Evolutionary conservation across 2,113 vertebrate species (phyloP).

Genomic region (Solea solea): DNA sequence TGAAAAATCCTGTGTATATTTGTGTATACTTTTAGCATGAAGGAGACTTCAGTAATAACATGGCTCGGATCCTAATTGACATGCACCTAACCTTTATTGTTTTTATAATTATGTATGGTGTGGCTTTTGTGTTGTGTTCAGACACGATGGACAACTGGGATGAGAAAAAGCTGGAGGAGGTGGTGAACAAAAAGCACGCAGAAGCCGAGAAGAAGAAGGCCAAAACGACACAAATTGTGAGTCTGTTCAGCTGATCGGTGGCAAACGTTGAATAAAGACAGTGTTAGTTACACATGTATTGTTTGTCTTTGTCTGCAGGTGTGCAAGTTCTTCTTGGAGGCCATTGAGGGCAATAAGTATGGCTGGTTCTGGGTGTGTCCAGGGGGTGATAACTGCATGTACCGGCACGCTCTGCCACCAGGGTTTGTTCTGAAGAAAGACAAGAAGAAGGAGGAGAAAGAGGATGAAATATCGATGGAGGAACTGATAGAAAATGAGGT

Average conservation of each 20-base stretch:
- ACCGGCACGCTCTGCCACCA: constrained; percentile 94
- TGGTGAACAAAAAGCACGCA: constrained; percentile 97
- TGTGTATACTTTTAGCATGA: too few relatives aligned
- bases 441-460: constrained; percentile 96
- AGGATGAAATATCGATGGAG: constrained; percentile 96
- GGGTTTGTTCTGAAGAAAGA: constrained; percentile 97
- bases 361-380: constrained; percentile 99
- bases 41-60: too few relatives aligned
- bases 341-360: constrained; percentile 97
- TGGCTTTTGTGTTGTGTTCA: constrained; percentile 59
- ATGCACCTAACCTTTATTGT: background rate
- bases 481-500: constrained; percentile 98
- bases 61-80: too few relatives aligned
- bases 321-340: constrained; percentile 95
- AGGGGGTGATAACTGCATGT: constrained; percentile 93
- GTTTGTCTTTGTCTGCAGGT: constrained; percentile 80
- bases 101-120: background rate
- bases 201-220: constrained; percentile 97
- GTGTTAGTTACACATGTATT: background rate
- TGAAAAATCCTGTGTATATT: too few relatives aligned
- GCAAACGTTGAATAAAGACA: too few relatives aligned
- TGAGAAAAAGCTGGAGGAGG: constrained; percentile 98
- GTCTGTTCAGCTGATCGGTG: constrained; percentile 54
- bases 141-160: constrained; percentile 99
- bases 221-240: constrained; percentile 94